Base-by-base conservation (phyloP, 2,797 vertebrate genomes). In the Notamacropus eugenii region DNA sequence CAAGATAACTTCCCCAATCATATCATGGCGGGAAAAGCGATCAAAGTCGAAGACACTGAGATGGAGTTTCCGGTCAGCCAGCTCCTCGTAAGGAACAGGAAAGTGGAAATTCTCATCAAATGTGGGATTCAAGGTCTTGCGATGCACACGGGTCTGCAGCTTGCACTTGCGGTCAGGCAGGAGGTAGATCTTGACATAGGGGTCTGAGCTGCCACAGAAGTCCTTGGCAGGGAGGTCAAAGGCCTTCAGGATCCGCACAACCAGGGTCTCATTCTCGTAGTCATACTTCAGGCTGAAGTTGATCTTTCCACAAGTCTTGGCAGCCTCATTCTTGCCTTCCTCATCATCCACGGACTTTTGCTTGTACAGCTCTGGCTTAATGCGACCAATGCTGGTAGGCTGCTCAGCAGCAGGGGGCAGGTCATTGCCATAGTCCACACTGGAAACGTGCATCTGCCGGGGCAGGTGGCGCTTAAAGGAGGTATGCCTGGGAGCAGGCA, bases 31-130 rank as follows among this genome's bases (percentile, higher is more conserved):
- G 56, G 99, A 99, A 98, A 99, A 99, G 59, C 99, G 99, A 98
- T 99, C 99, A 46, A 99, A 99, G 99, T 99, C 99, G 93, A 99
- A 99, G 95, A 99, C 99, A 14, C 99, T 99, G 98, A 99, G 99
- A 95, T 99, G 99, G 96, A 99, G 99, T 98, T 99, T 99, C 98
- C 99, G 98, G 98, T 96, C 98, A 0, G 98, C 98, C 98, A 99
- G 99, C 98, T 99, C 99, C 40, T 99, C 99, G 0, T 99, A 99
- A 98, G 99, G 99, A 98, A 99, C 99, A 0, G 99, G 99, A 96
- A 99, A 99, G 98, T 99, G 99, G 99, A 99, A 99, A 97, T 99
- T 99, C 98, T 99, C 99, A 0, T 99, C 99, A 0, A 99, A 99
- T 1, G 99, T 99, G 97, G 99, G 99, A 97, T 99, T 99, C 96